These are phyloP conservation scores for Orbicella faveolata DNA, from an alignment of 64 coral and sea anemone species.

Conservation along the genomic window DNA sequence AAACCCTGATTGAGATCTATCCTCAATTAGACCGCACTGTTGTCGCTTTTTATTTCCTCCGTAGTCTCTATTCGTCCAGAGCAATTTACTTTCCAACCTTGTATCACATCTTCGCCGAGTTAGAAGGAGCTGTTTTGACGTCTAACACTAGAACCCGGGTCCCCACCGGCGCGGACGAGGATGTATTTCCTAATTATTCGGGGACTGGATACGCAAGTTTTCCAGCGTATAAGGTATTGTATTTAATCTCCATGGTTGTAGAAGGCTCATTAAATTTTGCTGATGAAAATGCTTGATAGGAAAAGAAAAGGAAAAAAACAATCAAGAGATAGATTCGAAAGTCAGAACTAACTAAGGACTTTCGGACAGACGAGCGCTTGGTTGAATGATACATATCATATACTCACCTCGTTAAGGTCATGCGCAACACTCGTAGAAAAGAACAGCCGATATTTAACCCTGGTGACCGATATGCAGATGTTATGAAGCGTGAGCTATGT, in stretches of 20 bases:
- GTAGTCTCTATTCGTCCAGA: conserved; percentile 28
- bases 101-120: conserved; percentile 47
- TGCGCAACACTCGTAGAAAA: too few species aligned
- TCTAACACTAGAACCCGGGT: conserved; percentile 33
- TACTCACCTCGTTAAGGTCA: too few species aligned
- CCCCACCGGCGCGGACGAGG: conserved; percentile 10
- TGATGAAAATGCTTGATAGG: background rate
- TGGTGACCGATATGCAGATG: too few species aligned
- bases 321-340: too few species aligned
- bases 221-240: conserved; percentile 23
- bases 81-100: conserved; percentile 47
- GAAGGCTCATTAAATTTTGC: background rate
- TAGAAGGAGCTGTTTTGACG: conserved; percentile 44
- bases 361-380: too few species aligned
- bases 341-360: too few species aligned
- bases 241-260: background rate
- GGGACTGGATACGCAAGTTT: conserved; percentile 41
- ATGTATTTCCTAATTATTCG: conserved; percentile 42
- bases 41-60: background rate
- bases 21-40: background rate
- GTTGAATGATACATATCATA: too few species aligned
- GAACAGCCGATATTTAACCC: too few species aligned
- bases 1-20: too few species aligned
- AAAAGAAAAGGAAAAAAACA: background rate
- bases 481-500: too few species aligned